phyloP scores from a whole-genome alignment of 2,797 vertebrate genomes.

The Furcifer pardalis region DNA sequence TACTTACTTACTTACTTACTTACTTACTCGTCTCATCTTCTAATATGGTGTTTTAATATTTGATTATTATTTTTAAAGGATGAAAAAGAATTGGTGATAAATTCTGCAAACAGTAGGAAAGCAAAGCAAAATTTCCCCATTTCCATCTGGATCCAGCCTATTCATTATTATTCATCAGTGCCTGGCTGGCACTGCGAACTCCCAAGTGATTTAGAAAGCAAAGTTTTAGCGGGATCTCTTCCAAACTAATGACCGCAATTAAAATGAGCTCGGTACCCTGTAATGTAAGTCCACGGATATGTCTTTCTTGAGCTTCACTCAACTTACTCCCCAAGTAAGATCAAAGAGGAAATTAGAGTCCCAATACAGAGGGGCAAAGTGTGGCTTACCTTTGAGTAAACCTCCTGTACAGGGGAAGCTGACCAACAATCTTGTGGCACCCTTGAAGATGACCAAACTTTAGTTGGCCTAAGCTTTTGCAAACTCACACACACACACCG shows the following conservation, averaged over 20 bases:
- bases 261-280: too few species aligned
- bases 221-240: not conserved
- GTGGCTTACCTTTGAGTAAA: not conserved
- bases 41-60: too few species aligned
- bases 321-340: not conserved
- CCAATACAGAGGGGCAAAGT: not conserved
- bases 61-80: not conserved
- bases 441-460: too few species aligned
- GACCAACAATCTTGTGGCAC: too few species aligned
- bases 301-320: not conserved
- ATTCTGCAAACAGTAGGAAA: not conserved
- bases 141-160: not conserved
- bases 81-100: not conserved
- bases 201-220: too few species aligned
- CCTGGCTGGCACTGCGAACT: too few species aligned
- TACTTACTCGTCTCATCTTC: too few species aligned
- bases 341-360: not conserved
- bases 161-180: not conserved
- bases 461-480: too few species aligned
- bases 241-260: not conserved
- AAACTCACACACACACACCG: too few species aligned
- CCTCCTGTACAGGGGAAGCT: not conserved
- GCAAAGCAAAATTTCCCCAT: not conserved
- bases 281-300: too few species aligned
- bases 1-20: too few species aligned